Evolutionary conservation across 2,797 vertebrate species (phyloP).

Genomic region (Enteromius paludinosus): DNA sequence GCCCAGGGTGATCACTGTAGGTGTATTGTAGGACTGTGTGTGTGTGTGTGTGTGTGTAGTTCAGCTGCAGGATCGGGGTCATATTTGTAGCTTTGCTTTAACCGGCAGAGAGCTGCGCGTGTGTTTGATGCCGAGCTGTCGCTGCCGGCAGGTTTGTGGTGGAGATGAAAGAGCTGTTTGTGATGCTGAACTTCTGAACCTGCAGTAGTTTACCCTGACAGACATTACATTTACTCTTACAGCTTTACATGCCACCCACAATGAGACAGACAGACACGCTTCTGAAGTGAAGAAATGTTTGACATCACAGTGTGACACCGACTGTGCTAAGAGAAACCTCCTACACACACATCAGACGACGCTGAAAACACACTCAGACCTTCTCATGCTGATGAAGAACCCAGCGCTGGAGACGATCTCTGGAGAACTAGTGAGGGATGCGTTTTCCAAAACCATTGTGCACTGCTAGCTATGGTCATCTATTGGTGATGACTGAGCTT

Average conservation of each 20-base stretch:
- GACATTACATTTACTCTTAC: neutral
- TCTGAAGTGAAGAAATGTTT: slow-evolving; percentile 22
- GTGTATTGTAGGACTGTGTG: neutral
- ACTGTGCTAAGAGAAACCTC: slow-evolving; percentile 14
- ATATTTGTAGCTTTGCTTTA: slow-evolving; percentile 18
- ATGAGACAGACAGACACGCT: neutral
- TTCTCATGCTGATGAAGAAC: slow-evolving; percentile 1
- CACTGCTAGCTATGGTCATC: neutral
- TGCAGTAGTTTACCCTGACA: neutral
- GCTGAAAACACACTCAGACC: neutral
- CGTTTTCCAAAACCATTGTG: neutral
- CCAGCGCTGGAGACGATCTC: neutral
- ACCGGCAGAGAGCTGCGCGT: neutral
- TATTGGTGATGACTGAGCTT: neutral
- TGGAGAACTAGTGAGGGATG: neutral
- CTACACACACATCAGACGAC: neutral
- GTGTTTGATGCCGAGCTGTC: neutral
- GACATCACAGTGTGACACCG: slow-evolving; percentile 6
- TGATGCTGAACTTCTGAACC: slow-evolving; percentile 36
- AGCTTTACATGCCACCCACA: slow-evolving; percentile 7
- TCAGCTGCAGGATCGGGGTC: neutral
- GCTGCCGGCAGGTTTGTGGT: slow-evolving; percentile 8
- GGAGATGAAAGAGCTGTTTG: slow-evolving; percentile 35
- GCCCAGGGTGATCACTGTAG: neutral
- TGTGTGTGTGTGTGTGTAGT: slow-evolving; percentile 5